phyloP scores from a whole-genome alignment of 2,113 vertebrate species.

The Calypte anna region DNA sequence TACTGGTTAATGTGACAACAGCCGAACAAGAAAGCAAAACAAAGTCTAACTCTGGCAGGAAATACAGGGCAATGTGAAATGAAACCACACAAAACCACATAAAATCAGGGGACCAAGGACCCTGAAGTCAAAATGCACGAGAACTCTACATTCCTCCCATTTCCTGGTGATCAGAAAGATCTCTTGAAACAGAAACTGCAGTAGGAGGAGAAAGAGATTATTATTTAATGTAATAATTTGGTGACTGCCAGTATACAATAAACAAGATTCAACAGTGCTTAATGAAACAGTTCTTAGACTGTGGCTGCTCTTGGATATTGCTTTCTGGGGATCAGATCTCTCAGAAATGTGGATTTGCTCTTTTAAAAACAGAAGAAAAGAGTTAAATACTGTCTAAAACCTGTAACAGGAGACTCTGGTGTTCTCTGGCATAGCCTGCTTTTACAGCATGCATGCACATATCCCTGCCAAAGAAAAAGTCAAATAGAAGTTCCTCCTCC shows the following conservation, averaged over 20 bases:
- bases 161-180: not conserved
- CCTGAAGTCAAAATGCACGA: not conserved
- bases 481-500: not conserved
- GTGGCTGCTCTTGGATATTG: not conserved
- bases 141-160: not conserved
- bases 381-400: not conserved
- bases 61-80: not conserved
- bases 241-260: not conserved
- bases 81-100: not conserved
- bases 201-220: not conserved
- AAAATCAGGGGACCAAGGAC: not conserved
- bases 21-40: not conserved
- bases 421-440: not conserved
- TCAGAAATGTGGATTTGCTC: not conserved
- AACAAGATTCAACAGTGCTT: not conserved
- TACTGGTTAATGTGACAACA: not conserved
- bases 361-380: not conserved
- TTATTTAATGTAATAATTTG: slow-evolving; percentile 4
- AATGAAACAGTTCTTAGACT: not conserved
- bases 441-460: not conserved
- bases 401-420: not conserved
- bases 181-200: not conserved
- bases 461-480: not conserved
- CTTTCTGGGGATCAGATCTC: not conserved
- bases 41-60: not conserved